Evolutionary conservation across 2,888 invertebrate species (phyloP).

Genomic region (Thymelicus acteon): DNA sequence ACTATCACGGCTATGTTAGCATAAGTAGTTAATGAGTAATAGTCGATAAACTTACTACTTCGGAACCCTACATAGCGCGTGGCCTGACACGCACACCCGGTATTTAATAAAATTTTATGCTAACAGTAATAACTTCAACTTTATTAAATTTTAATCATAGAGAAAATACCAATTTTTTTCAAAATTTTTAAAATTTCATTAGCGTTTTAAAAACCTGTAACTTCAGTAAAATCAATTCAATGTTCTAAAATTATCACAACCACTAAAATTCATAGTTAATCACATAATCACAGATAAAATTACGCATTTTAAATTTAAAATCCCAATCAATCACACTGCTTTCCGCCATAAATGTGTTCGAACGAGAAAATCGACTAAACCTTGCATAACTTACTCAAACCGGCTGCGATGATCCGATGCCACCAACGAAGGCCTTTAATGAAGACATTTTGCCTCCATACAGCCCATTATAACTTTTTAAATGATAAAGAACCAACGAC

Average conservation of each 20-base stretch:
- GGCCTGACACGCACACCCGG: too few species aligned
- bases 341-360: constrained; percentile 22
- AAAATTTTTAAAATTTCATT: too few species aligned
- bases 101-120: too few species aligned
- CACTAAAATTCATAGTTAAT: neutral
- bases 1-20: too few species aligned
- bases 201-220: too few species aligned
- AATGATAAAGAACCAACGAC: constrained; percentile 55
- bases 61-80: too few species aligned
- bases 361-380: constrained; percentile 21
- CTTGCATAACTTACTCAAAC: constrained; percentile 27
- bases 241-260: neutral
- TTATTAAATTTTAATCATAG: neutral
- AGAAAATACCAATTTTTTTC: neutral
- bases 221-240: too few species aligned
- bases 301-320: constrained; percentile 4
- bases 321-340: constrained; percentile 23
- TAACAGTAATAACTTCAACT: too few species aligned
- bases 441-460: constrained; percentile 71
- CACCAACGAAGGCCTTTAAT: constrained; percentile 72
- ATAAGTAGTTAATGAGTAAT: too few species aligned
- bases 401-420: constrained; percentile 44
- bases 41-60: too few species aligned
- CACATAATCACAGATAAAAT: neutral
- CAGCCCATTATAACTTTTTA: constrained; percentile 59